phyloP scores from a whole-genome alignment of 92 coral and sea anemone species.

The Zoanthus solanderi region DNA sequence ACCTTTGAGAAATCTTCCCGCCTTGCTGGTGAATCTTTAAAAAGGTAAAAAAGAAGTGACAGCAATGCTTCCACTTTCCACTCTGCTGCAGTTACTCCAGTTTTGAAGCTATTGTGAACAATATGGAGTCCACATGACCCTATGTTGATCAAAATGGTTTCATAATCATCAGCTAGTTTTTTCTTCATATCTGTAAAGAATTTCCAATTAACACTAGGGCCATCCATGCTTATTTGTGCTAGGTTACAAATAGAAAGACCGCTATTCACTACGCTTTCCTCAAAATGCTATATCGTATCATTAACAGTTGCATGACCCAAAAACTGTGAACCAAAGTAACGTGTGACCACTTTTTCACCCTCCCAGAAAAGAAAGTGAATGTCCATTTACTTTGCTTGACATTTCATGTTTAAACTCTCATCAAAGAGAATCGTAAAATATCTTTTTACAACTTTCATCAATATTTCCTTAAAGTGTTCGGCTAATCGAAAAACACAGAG shows the following conservation, averaged over 20 bases:
- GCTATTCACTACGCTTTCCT: constrained; percentile 50
- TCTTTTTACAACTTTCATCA: constrained; percentile 46
- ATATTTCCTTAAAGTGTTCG: constrained; percentile 42
- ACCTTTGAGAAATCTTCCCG: constrained; percentile 62
- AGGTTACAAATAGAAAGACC: constrained; percentile 56
- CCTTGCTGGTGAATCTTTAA: constrained; percentile 66
- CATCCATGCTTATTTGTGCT: constrained; percentile 67
- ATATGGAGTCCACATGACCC: constrained; percentile 46
- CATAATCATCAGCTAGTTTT: constrained; percentile 38
- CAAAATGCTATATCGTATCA: constrained; percentile 68
- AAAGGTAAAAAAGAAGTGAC: constrained; percentile 39
- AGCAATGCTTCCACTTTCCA: constrained; percentile 7
- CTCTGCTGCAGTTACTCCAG: constrained; percentile 44
- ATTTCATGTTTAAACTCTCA: constrained; percentile 44
- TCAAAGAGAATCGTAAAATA: constrained; percentile 42
- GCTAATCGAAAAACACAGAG: constrained; percentile 59
- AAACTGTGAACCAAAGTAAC: constrained; percentile 28
- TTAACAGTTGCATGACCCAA: constrained; percentile 72
- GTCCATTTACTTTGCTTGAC: constrained; percentile 51
- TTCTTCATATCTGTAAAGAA: constrained; percentile 35
- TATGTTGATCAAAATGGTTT: constrained; percentile 31
- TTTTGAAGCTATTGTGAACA: constrained; percentile 35
- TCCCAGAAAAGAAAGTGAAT: constrained; percentile 54
- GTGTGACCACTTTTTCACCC: constrained; percentile 29
- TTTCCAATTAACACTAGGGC: constrained; percentile 68